Evolutionary conservation across 2,888 invertebrate genomes (phyloP), one percentile per base, ranked within the genome.

Genomic region (Lithophane socia): DNA sequence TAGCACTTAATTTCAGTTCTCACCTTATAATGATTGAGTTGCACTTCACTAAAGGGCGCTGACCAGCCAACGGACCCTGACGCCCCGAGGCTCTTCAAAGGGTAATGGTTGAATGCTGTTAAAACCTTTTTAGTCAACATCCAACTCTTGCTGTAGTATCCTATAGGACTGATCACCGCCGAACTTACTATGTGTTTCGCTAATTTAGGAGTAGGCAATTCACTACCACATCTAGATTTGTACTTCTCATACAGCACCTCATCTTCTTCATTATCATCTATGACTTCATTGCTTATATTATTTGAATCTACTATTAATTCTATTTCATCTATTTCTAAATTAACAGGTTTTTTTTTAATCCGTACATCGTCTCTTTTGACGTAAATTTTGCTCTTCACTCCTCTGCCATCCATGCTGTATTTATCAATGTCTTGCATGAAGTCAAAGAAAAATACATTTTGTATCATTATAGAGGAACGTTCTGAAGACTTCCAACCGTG

Each of bases 61-160:
- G 97, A 96, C 95, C 97, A 97, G 60, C 97, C 97, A 24, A 96
- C 93, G 84, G 97, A 95, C 37, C 97, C 96, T 24, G 97, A 95
- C 13, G 97, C 95, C 72, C 97, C 97, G 47, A 98, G 90, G 77
- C 97, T 96, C 76, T 97, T 96, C 84, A 98, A 92, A 8, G 98
- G 97, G 90, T 98, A 98, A 91, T 98, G 98, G 93, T 98, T 98
- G 93, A 98, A 98, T 61, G 98, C 98, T 67, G 97, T 98, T 88
- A 98, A 93, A 49, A 98, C 97, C 82, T 97, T 97, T 84, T 96
- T 96, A 9, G 98, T 98, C 42, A 97, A 94, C 91, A 98, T 97
- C 91, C 98, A 97, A 91, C 98, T 98, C 92, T 98, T 98, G 72
- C 98, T 97, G 79, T 98, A 98, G 86, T 97, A 97, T 29, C 97